Conservation (phyloP, 2,113 vertebrate species). For the Salminus brasiliensis region DNA sequence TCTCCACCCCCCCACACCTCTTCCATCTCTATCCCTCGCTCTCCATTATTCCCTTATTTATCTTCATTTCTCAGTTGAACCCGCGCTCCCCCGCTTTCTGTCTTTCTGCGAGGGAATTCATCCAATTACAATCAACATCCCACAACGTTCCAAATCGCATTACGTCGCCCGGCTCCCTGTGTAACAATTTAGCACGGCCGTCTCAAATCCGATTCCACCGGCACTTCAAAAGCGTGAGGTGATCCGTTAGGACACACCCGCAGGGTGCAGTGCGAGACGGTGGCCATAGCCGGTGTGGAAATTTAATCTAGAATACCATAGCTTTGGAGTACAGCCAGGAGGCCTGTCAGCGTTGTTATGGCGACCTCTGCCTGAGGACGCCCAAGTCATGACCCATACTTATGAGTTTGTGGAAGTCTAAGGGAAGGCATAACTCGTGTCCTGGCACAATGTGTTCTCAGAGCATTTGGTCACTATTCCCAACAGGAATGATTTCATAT, state of each 20-base stretch:
- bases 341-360: slow-evolving; percentile 77
- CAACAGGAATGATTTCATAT: not conserved
- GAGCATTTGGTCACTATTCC: not conserved
- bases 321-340: slow-evolving; percentile 74
- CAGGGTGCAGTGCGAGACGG: slow-evolving; percentile 60
- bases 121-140: slow-evolving; percentile 81
- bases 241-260: slow-evolving; percentile 81
- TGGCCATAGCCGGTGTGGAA: slow-evolving; percentile 64
- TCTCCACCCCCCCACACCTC: slow-evolving; percentile 60
- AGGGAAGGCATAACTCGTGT: not conserved
- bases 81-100: slow-evolving; percentile 67
- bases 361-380: slow-evolving; percentile 66
- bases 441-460: too few species aligned
- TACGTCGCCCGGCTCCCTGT: slow-evolving; percentile 68
- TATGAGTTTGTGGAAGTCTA: slow-evolving; percentile 45
- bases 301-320: slow-evolving; percentile 77
- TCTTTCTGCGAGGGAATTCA: slow-evolving; percentile 81
- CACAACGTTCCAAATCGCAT: slow-evolving; percentile 76
- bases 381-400: slow-evolving; percentile 70
- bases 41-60: slow-evolving; percentile 79
- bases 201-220: slow-evolving; percentile 74
- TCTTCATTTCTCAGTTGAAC: slow-evolving; percentile 78
- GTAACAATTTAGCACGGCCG: slow-evolving; percentile 78
- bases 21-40: slow-evolving; percentile 67
- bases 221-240: slow-evolving; percentile 77